Percentiles rank a stretch among this genome's conserved stretches.
These are phyloP conservation scores for Bradysia coprophila DNA, from an alignment of 1,140 invertebrate species.

Conservation along the genomic window DNA sequence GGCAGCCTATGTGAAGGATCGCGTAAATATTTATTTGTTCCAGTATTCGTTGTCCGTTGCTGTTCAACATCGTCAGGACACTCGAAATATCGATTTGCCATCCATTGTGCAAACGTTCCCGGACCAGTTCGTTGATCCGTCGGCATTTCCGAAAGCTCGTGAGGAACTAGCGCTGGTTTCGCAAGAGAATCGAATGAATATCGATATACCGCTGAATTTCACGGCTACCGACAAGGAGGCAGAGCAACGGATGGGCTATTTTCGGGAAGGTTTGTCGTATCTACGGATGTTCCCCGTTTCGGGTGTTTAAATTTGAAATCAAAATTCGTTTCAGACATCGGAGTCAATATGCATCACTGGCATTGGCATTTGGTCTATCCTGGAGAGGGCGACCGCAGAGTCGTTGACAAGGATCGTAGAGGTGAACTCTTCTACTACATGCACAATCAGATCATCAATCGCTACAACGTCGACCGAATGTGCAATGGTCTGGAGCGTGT, in stretches of 20 bases:
- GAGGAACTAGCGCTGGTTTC: neutral
- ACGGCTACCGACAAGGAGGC: constrained; percentile 42
- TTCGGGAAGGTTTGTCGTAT: constrained; percentile 14
- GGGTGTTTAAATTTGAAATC: too few species aligned
- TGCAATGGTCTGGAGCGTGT: constrained; percentile 30
- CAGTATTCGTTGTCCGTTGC: constrained; percentile 21
- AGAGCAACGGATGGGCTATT: constrained; percentile 29
- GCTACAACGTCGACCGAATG: constrained; percentile 38
- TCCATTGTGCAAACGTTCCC: neutral
- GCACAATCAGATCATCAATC: constrained; percentile 42
- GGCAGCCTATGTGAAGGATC: constrained; percentile 15
- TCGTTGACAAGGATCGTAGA: constrained; percentile 40
- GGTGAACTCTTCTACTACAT: constrained; percentile 58
- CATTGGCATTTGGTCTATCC: constrained; percentile 57
- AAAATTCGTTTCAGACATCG: constrained; percentile 49
- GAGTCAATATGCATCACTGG: too few species aligned
- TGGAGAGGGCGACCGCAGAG: constrained; percentile 20
- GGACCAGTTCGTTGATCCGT: constrained; percentile 14
- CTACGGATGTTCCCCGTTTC: too few species aligned
- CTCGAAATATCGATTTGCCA: constrained; percentile 10
- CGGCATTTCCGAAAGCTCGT: constrained; percentile 12
- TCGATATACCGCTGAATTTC: constrained; percentile 40
- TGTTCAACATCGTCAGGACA: constrained; percentile 27
- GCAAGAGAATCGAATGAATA: constrained; percentile 24
- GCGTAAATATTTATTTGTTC: constrained; percentile 26